phyloP scores from a whole-genome alignment of 2,797 vertebrate genomes.

The Onychomys arenicola region DNA sequence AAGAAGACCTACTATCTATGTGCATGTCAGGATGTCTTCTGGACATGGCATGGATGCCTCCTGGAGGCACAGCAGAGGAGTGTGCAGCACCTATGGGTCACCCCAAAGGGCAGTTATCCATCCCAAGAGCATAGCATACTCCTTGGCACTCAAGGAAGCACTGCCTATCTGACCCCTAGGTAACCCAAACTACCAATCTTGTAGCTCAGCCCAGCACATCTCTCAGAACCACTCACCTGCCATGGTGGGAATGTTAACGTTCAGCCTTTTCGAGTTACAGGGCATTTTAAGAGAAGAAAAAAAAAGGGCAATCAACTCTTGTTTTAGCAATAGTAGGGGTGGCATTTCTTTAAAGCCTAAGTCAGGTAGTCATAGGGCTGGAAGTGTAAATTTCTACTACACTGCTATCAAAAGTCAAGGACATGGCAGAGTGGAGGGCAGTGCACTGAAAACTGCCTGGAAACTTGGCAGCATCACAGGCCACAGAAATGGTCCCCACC shows the following conservation, averaged over 20 bases:
- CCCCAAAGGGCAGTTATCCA: background rate
- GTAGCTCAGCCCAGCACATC: constrained; percentile 68
- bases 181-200: constrained; percentile 26
- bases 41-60: background rate
- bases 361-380: background rate
- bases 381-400: background rate
- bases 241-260: constrained; percentile 78
- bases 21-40: background rate
- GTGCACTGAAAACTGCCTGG: background rate
- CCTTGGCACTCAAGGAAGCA: constrained; percentile 43
- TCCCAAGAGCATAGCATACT: background rate
- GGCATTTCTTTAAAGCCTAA: constrained; percentile 71
- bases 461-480: background rate
- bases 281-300: constrained; percentile 79
- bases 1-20: background rate
- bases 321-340: constrained; percentile 66
- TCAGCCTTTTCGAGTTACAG: constrained; percentile 82
- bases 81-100: background rate
- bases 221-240: constrained; percentile 80
- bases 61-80: background rate
- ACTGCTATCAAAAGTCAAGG: background rate
- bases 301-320: constrained; percentile 80
- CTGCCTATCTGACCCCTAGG: constrained; percentile 14
- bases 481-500: background rate
- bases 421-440: background rate